A percentile compares a stretch with the other conserved stretches of the same genome.
Conservation (phyloP, 2,888 invertebrate genomes). For the Crioceris asparagi region DNA sequence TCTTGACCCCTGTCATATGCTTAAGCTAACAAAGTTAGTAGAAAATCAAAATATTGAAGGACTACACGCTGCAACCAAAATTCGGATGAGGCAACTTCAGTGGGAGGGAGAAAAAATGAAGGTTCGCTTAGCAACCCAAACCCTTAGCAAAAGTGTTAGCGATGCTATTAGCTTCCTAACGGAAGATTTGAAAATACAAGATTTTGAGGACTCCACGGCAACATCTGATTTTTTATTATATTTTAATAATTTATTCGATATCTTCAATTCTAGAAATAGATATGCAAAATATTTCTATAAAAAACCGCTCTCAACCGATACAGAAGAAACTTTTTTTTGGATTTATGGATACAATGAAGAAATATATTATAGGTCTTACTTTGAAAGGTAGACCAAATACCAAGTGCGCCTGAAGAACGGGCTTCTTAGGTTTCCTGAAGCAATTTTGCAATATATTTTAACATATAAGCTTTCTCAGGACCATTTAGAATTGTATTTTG, state of each 20-base stretch:
- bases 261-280: constrained; percentile 8
- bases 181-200: constrained; percentile 8
- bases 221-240: constrained; percentile 5
- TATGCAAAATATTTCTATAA: constrained; percentile 7
- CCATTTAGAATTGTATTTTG: constrained; percentile 10
- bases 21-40: constrained; percentile 12
- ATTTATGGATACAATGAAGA: neutral
- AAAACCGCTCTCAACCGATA: constrained; percentile 5
- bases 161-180: constrained; percentile 10
- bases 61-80: constrained; percentile 2
- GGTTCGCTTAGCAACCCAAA: constrained; percentile 14
- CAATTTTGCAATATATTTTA: constrained; percentile 9
- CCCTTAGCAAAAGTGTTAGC: constrained; percentile 12
- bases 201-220: neutral
- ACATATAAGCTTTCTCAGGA: constrained; percentile 9
- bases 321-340: neutral
- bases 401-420: constrained; percentile 9
- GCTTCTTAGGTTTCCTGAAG: constrained; percentile 12
- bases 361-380: constrained; percentile 6
- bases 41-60: constrained; percentile 12
- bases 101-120: constrained; percentile 18
- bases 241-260: constrained; percentile 10
- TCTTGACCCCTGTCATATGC: constrained; percentile 13
- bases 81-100: constrained; percentile 2
- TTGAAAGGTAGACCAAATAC: constrained; percentile 5